These are phyloP conservation scores for Phrynosoma platyrhinos DNA, from an alignment of 2,113 vertebrate species.

Conservation along the genomic window DNA sequence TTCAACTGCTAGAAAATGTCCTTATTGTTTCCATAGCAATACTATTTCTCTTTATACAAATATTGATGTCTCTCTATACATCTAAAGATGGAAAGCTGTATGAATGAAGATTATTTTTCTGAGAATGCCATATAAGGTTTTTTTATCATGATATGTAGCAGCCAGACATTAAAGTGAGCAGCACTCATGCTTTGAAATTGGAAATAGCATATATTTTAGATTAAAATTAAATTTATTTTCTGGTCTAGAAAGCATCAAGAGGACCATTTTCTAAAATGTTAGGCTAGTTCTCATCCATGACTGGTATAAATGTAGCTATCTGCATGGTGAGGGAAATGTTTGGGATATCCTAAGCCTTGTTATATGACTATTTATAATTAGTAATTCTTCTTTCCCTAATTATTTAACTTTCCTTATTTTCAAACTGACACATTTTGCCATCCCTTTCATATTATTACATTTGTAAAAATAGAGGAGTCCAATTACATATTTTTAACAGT, in stretches of 20 bases:
- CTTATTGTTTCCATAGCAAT: conserved; percentile 20
- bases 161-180: not conserved
- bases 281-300: not conserved
- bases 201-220: conserved; percentile 35
- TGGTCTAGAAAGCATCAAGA: conserved; percentile 50
- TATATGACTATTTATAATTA: not conserved
- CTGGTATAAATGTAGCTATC: not conserved
- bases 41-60: conserved; percentile 13
- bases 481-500: too few species aligned
- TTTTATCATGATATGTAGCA: not conserved
- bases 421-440: not conserved
- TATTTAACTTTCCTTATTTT: not conserved
- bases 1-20: conserved; percentile 5
- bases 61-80: conserved; percentile 10
- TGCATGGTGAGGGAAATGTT: not conserved
- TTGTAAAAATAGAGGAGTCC: too few species aligned
- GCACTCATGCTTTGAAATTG: conserved; percentile 23
- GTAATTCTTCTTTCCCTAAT: too few species aligned
- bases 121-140: not conserved
- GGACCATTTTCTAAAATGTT: conserved; percentile 38
- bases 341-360: too few species aligned
- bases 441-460: too few species aligned
- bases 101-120: not conserved
- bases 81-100: not conserved
- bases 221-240: too few species aligned